Evolutionary conservation across 92 coral and sea anemone species (phyloP), one percentile per base, ranked within the genome.

Genomic region (Porites lobata): DNA sequence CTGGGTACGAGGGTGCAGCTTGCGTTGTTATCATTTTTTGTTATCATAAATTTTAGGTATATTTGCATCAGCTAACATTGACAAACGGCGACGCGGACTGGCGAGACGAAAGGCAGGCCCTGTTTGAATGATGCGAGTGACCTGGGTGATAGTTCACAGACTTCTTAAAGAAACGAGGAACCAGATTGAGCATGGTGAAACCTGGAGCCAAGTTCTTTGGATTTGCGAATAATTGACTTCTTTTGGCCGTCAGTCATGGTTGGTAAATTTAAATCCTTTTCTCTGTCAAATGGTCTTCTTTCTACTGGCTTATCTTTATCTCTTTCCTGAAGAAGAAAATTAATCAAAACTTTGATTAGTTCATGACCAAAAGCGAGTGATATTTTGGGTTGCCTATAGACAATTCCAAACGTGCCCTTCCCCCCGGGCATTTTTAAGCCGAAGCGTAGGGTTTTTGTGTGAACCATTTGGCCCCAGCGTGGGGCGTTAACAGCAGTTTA

Each of bases 281-380:
- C 99, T 29, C 99, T 95, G 73, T 97, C 99, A 78, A 97, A 97
- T 14, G 99, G 99, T 59, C 96, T 91, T 77, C 99, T 81, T 76
- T 97, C 98, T 69, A 81, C 69, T 21, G 92, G 92, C 81, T 94
- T 91, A 65, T 47, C 51, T 21, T 87, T 94, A 26, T 92, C 98
- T 65, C 89, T 90, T 65, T 95, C 88, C 99, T 97, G 50, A 12
- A 83, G 86, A 80, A 18, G 15, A 79, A 62, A 14, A 80, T 75
- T 1, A 20, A n/a, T 65, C 4, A 6, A 38, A 47, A 72, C 15
- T 56, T 9, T 56, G 61, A 56, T 56, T 0, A 9, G 8, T 9
- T 54, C 2, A 54, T 13, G 59, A 54, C 59, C 15, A 14, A 56
- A 14, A 56, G 15, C 7, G 0, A 56, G 12, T 14, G 61, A 56